phyloP scores from a whole-genome alignment of 2,888 invertebrate genomes.

The Drosophila kambysellisi region DNA sequence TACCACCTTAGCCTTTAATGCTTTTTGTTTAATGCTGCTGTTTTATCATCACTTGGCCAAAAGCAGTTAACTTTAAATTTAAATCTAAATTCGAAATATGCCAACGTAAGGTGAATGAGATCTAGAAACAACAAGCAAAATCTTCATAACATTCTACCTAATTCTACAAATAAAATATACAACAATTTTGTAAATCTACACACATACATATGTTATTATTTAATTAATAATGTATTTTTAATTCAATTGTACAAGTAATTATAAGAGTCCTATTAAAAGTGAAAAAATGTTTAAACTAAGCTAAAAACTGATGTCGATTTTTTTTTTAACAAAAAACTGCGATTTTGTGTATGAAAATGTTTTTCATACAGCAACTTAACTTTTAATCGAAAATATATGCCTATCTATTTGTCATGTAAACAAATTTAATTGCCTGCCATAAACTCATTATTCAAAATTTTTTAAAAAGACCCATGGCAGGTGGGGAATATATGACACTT shows the following conservation, averaged over 20 bases:
- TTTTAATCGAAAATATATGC: neutral
- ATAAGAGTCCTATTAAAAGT: conserved; percentile 37
- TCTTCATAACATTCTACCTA: conserved; percentile 57
- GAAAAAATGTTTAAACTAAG: conserved; percentile 31
- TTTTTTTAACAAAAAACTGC: neutral
- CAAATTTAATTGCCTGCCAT: too few species aligned
- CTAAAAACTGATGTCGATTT: neutral
- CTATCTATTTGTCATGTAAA: neutral
- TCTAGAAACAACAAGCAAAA: conserved; percentile 38
- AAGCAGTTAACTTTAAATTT: conserved; percentile 43
- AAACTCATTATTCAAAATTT: too few species aligned
- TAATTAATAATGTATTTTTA: conserved; percentile 37
- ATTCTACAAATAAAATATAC: conserved; percentile 4
- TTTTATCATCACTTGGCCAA: conserved; percentile 48
- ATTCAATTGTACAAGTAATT: conserved; percentile 47
- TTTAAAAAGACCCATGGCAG: too few species aligned
- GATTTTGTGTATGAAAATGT: neutral
- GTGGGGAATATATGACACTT: too few species aligned
- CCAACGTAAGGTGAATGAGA: conserved; percentile 41
- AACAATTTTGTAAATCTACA: conserved; percentile 26
- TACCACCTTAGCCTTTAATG: conserved; percentile 7
- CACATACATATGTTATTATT: conserved; percentile 38
- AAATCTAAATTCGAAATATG: conserved; percentile 43
- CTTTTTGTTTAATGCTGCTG: conserved; percentile 23
- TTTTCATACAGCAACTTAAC: neutral